phyloP scores from a whole-genome alignment of 2,888 invertebrate genomes.

The Aphodius granarius region DNA sequence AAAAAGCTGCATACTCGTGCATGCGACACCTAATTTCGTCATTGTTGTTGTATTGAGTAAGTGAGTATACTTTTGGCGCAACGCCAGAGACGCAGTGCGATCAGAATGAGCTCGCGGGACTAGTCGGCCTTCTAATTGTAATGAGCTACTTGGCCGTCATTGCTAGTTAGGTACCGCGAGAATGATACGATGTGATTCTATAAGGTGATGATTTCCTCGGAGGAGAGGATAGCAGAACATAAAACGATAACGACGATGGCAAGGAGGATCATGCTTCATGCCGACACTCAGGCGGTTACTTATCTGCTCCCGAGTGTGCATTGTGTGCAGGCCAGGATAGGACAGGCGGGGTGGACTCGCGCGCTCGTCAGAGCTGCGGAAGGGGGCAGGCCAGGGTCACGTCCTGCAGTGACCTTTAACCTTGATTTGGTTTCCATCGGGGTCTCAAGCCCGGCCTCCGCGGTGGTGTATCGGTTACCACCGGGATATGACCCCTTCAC shows the following conservation, averaged over 20 bases:
- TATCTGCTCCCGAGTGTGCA: conserved; percentile 47
- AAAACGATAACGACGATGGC: not conserved
- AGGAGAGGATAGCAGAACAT: not conserved
- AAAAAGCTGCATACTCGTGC: conserved; percentile 34
- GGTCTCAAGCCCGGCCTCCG: conserved; percentile 61
- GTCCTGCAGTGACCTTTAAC: conserved; percentile 71
- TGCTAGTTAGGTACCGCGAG: not conserved
- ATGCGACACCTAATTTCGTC: conserved; percentile 40
- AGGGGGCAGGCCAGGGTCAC: conserved; percentile 66
- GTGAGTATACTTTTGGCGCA: conserved; percentile 42
- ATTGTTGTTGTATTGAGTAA: conserved; percentile 34
- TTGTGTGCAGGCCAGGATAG: conserved; percentile 39
- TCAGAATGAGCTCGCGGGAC: conserved; percentile 27
- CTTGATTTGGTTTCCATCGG: conserved; percentile 84
- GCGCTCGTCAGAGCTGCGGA: conserved; percentile 50
- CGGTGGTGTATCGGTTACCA: conserved; percentile 39
- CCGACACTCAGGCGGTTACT: conserved; percentile 48
- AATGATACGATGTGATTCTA: conserved; percentile 1
- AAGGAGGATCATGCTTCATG: conserved; percentile 44
- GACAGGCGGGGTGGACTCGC: conserved; percentile 45
- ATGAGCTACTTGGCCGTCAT: not conserved
- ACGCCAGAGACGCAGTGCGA: conserved; percentile 53
- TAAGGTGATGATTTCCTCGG: not conserved
- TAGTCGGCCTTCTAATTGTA: not conserved
- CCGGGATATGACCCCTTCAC: conserved; percentile 34